Evolutionary conservation across 2,797 vertebrate species (phyloP), one percentile per base, ranked within the genome.

Genomic region (Myotis myotis): DNA sequence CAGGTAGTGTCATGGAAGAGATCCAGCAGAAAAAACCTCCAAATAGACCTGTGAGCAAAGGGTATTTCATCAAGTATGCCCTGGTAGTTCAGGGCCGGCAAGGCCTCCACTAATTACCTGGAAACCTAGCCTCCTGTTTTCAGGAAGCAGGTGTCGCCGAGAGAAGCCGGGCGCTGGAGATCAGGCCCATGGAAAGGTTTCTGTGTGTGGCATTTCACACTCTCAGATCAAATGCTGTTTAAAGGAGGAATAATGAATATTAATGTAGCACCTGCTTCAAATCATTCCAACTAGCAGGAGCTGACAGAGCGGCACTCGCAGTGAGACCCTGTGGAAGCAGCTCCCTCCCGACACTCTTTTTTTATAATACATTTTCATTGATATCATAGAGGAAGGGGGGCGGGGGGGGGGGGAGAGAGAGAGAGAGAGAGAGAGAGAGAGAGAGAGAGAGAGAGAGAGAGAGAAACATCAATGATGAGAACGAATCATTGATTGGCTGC

Each of bases 221-320:
- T 8, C 92, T 80, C 44, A 88, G 76, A 83, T 88, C 94, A 93
- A 28, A 71, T 7, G 38, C 76, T 51, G 51, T 30, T 96, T 95
- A 89, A 92, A 87, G 1, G 60, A 93, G 60, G 83, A 80, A 51
- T 91, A 71, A 95, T 96, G 74, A 96, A 95, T 96, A 94, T 95
- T 93, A 85, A 95, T 74, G 28, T 17, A n/a, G 94, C 85, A 75
- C 95, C 93, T 90, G 93, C 71, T 96, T 96, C 95, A 51, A 5
- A 76, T 91, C 72, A 87, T 82, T 75, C n/a, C 23, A 76, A 23
- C n/a, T 13, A 44, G 68, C 80, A 79, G 87, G 66, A 82, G 62
- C 89, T 90, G 96, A 33, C 62, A 7, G 16, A 70, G 20, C 0
- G 0, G 38, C 4, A 33, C 1, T 19, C 0, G 0, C 2, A 15